Base-by-base conservation (phyloP, 2,113 vertebrate genomes). In the Syrrhaptes paradoxus region DNA sequence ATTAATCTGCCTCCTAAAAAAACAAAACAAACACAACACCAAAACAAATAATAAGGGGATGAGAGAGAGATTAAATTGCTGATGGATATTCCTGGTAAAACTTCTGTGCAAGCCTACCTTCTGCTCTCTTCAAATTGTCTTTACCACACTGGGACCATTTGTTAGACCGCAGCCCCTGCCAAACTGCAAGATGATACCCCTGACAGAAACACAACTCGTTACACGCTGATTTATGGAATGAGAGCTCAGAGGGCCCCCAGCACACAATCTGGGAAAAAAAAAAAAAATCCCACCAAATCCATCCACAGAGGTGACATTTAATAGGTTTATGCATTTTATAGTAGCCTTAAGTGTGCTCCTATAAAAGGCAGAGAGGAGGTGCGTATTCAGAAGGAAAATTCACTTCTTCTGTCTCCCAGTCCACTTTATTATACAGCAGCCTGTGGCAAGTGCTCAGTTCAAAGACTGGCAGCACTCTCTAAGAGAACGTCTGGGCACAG, bases 131-230 rank as follows among this genome's bases (percentile, higher is more conserved):
- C 72, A 61, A 91, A 58, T 34, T 55, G 51, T 65, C 89, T 93
- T 70, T 75, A 85, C 79, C 84, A 87, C 66, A 0, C 31, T 15
- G 66, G 91, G 90, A 63, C 34, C 70, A 78, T 93, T 89, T 78
- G 55, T 85, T 67, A 72, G 73, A 84, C 80, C 4, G 8, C 78
- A 67, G 67, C 48, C 22, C 11, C 93, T 71, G 92, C 89, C 95
- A 96, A 93, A 92, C 43, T 91, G 90, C 88, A 93, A 94, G 81
- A 87, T 58, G 78, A 88, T 83, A 92, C 95, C 66, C 77, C 74
- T 83, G 86, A 94, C 90, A 97, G 93, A 17, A 93, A 96, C 96
- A 94, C 94, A 96, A 93, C 95, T 97, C 79, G 79, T 96, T 97
- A 94, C 83, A 82, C 38, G 8, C 61, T 95, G 96, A 97, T 91